Conservation (phyloP, 2,113 vertebrate species). For the Meriones unguiculatus region DNA sequence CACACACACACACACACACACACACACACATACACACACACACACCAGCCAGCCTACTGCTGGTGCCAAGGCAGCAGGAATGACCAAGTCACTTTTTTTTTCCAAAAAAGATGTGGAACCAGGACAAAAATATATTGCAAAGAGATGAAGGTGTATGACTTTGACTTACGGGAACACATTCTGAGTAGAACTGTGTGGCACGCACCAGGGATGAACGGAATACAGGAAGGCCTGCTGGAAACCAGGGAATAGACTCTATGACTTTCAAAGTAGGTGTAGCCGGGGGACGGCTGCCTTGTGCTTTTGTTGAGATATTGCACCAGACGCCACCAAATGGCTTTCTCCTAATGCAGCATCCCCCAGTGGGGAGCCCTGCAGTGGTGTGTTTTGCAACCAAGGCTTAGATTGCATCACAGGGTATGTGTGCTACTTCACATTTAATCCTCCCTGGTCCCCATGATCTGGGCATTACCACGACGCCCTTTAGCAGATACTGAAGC, state of each 20-base stretch:
- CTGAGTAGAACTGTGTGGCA: not conserved
- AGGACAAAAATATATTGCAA: not conserved
- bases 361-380: not conserved
- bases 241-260: not conserved
- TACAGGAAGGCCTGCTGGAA: not conserved
- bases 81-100: rapidly evolving
- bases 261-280: not conserved
- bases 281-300: not conserved
- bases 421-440: not conserved
- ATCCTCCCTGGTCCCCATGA: not conserved
- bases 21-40: too few species aligned
- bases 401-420: not conserved
- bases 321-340: not conserved
- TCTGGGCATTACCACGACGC: not conserved
- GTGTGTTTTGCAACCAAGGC: not conserved
- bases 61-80: not conserved
- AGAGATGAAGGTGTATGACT: not conserved
- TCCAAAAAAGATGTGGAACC: not conserved
- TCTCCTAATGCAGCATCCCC: not conserved
- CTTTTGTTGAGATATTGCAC: not conserved
- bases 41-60: not conserved
- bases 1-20: too few species aligned
- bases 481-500: not conserved
- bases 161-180: not conserved
- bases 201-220: not conserved